Evolutionary conservation across 92 coral and sea anemone species (phyloP), one percentile per base, ranked within the genome.

Genomic region (Parazoanthus swiftii): DNA sequence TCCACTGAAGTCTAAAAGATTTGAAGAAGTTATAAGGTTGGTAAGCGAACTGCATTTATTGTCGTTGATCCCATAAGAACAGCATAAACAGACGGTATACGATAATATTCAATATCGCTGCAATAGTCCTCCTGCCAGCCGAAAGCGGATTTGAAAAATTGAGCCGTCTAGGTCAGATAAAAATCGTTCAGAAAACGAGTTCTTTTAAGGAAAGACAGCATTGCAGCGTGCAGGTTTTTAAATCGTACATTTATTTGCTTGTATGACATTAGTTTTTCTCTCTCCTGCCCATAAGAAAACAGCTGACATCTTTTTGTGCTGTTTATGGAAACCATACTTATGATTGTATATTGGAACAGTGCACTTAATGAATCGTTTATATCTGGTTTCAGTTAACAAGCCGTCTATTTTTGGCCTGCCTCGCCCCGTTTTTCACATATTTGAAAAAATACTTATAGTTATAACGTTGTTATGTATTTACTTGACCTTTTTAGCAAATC

Each of bases 361-460:
- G 80, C 51, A 76, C 54, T 33, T 76, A 39, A 14, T 63, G 70
- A 63, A 20, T 58, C 66, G 66, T 21, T 63, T 25, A 63, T 14
- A 2, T 63, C 23, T 63, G 68, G 68, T 63, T 63, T 63, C 68
- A 63, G 6, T 63, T 63, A 3, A 18, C 68, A 63, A 63, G 20
- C 25, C n/a, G n/a, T 23, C 5, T 20, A 21, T 23, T 2, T 2
- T 20, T 20, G 15, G 66, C 6, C 46, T 8, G 80, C 80, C 80
- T 76, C 80, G 3, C 80, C 54, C 48, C 80, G 51, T 76, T 36
- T 76, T 76, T 76, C 33, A 44, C 80, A 76, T 76, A 15, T 76
- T 76, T 76, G 4, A 39, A 11, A n/a, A 63, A 25, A 63, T 21
- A 63, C 8, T 20, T n/a, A 8, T 15, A 63, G 1, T 20, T 10